phyloP scores from a whole-genome alignment of 2,888 invertebrate species.

The Watsonalla binaria region DNA sequence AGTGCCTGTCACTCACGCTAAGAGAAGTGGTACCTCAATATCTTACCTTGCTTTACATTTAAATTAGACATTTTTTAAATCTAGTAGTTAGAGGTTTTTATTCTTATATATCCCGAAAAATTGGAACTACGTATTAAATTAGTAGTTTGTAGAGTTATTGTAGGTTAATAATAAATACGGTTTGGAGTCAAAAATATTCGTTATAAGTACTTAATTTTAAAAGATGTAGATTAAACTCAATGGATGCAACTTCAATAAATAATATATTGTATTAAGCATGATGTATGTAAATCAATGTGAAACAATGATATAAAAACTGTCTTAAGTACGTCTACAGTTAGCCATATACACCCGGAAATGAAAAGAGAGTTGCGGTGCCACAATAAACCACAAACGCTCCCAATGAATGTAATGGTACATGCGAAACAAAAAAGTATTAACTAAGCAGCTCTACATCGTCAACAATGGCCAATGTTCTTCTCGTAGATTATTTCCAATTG shows the following conservation, averaged over 20 bases:
- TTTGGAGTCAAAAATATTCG: no score
- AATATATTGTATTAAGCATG: no score
- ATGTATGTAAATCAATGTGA: background rate
- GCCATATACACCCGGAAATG: background rate
- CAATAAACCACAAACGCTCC: background rate
- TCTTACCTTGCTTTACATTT: conserved; percentile 29
- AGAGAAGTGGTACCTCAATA: conserved; percentile 29
- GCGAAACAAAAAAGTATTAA: background rate
- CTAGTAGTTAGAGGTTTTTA: no score
- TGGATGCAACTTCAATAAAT: no score
- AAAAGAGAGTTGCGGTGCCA: background rate
- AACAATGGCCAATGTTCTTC: background rate
- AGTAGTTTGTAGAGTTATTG: no score
- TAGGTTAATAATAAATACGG: no score
- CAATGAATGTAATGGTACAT: background rate
- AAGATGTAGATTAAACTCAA: no score
- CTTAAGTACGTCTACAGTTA: background rate
- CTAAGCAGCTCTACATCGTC: background rate
- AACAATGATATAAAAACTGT: conserved; percentile 2
- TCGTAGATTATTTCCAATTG: background rate
- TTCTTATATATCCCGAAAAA: no score
- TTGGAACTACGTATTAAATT: no score
- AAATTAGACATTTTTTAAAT: conserved; percentile 14
- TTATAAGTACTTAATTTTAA: no score
- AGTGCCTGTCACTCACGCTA: conserved; percentile 51